Conservation (phyloP, 2,113 vertebrate species). For the Cathartes aura region DNA sequence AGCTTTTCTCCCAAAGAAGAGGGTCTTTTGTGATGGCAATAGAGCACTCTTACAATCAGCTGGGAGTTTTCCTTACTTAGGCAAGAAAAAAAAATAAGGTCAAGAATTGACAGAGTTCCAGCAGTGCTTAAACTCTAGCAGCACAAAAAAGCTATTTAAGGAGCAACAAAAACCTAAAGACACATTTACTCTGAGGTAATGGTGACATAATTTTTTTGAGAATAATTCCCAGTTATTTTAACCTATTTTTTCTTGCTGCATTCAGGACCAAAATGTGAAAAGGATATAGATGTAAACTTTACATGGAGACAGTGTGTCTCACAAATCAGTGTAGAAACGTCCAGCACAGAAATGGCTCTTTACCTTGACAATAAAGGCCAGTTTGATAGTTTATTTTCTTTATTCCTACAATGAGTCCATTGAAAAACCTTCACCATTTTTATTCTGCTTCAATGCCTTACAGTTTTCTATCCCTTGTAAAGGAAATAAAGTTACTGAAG, state of each 20-base stretch:
- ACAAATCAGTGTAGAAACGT: slow-evolving; percentile 32
- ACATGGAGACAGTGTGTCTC: slow-evolving; percentile 79
- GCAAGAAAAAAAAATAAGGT: slow-evolving; percentile 72
- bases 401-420: slow-evolving; percentile 70
- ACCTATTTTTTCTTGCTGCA: slow-evolving; percentile 62
- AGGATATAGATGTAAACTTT: slow-evolving; percentile 76
- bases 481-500: slow-evolving; percentile 70
- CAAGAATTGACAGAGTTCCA: slow-evolving; percentile 76
- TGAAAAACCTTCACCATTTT: slow-evolving; percentile 70
- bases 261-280: slow-evolving; percentile 67
- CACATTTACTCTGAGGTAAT: slow-evolving; percentile 81
- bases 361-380: slow-evolving; percentile 75
- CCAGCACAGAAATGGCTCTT: slow-evolving; percentile 67
- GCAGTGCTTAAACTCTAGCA: slow-evolving; percentile 71
- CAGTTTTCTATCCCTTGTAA: slow-evolving; percentile 61
- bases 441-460: slow-evolving; percentile 60
- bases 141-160: slow-evolving; percentile 75
- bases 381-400: slow-evolving; percentile 71
- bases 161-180: slow-evolving; percentile 78
- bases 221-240: slow-evolving; percentile 78
- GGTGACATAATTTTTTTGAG: slow-evolving; percentile 79
- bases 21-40: slow-evolving; percentile 84
- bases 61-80: slow-evolving; percentile 77
- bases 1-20: slow-evolving; percentile 80
- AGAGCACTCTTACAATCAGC: slow-evolving; percentile 83